Percentiles rank a stretch among this genome's conserved stretches.
phyloP scores from a whole-genome alignment of 1,140 invertebrate genomes.

The Calliopsis andreniformis region DNA sequence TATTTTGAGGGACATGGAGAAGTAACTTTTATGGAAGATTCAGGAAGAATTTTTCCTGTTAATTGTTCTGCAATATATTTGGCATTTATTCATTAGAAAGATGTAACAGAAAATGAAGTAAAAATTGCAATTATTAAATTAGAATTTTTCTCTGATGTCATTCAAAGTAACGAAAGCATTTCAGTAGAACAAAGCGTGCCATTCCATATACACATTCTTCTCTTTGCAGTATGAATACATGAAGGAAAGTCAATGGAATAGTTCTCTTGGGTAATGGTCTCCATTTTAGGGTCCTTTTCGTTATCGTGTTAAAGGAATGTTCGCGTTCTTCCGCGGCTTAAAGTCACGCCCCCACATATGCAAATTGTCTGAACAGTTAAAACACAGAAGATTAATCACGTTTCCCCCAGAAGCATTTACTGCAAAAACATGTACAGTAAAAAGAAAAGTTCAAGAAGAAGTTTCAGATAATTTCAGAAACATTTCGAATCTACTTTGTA shows the following conservation, averaged over 20 bases:
- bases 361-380: too few relatives aligned
- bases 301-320: neutral
- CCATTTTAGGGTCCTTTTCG: conserved; percentile 10
- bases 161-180: neutral
- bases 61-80: too few relatives aligned
- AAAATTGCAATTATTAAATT: neutral
- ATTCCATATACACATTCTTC: conserved; percentile 11
- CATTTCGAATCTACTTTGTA: too few relatives aligned
- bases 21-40: neutral
- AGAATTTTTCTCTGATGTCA: neutral
- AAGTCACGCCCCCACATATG: too few relatives aligned
- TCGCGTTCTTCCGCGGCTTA: neutral
- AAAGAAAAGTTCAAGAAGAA: too few relatives aligned
- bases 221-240: conserved; percentile 16
- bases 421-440: too few relatives aligned
- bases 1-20: too few relatives aligned
- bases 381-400: too few relatives aligned
- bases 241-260: conserved; percentile 26
- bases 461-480: too few relatives aligned
- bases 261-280: conserved; percentile 23
- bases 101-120: neutral
- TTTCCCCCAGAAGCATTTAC: too few relatives aligned
- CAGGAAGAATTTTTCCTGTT: too few relatives aligned
- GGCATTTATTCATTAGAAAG: too few relatives aligned
- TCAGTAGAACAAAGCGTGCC: neutral